A percentile compares a stretch with the other conserved stretches of the same genome.
Conservation (phyloP, 2,113 vertebrate genomes). For the Ptychochromis oligacanthus region DNA sequence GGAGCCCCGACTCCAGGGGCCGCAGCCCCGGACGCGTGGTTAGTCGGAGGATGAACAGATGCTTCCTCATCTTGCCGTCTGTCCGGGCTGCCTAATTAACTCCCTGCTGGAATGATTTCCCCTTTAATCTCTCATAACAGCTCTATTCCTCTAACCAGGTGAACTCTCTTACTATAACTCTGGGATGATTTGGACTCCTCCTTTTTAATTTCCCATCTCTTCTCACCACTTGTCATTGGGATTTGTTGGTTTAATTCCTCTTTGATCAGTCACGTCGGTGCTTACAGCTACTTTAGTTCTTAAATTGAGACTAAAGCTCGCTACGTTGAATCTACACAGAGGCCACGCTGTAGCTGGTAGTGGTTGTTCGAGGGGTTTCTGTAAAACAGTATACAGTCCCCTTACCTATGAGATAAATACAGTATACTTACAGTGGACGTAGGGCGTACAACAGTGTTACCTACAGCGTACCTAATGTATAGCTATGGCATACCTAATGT, state of each 20-base stretch:
- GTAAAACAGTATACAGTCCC: too few species aligned
- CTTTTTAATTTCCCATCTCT: not conserved
- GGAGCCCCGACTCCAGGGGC: constrained; percentile 57
- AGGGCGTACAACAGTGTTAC: too few species aligned
- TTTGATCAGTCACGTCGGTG: not conserved
- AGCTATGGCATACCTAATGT: too few species aligned
- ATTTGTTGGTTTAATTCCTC: not conserved
- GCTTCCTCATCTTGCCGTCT: not conserved
- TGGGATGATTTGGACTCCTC: not conserved
- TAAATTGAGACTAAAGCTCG: not conserved
- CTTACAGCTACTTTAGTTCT: not conserved
- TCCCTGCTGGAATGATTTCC: not conserved
- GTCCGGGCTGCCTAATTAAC: constrained; percentile 21
- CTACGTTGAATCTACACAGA: not conserved
- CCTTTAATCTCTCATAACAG: not conserved
- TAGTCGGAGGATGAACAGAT: constrained; percentile 50
- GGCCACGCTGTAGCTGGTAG: not conserved
- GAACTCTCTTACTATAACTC: not conserved
- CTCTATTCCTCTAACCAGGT: constrained; percentile 32
- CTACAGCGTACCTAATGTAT: too few species aligned
- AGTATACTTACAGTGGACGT: not conserved
- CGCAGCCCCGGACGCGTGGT: constrained; percentile 73
- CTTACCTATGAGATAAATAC: too few species aligned
- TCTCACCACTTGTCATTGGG: not conserved
- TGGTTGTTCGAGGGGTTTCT: too few species aligned